Evolutionary conservation across 2,888 invertebrate species (phyloP), one percentile per base, ranked within the genome.

Genomic region (Drosophila demipolita): DNA sequence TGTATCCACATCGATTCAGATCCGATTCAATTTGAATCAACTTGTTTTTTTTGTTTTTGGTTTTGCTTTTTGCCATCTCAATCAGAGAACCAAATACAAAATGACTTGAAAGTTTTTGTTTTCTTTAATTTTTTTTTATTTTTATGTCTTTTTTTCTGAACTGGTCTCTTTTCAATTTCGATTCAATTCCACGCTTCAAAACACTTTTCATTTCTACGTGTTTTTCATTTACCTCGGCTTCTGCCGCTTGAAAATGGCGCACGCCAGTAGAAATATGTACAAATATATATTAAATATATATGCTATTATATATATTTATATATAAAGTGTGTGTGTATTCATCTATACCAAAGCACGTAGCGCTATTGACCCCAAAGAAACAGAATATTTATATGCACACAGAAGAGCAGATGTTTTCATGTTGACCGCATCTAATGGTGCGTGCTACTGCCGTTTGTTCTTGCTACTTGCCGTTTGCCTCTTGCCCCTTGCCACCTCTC

Each of bases 401-500:
- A 59, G 76, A 76, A 69, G 82, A 81, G 91, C 91, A 91, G 91
- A 91, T 91, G 91, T 91, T 91, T 91, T 83, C 75, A 71, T 78
- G 82, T 89, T 91, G 91, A 91, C 91, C 91, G 89, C 91, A 91
- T 91, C 91, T 91, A 92, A 91, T 91, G 91, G 91, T 90, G 91
- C 91, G 92, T 92, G 91, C 91, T 91, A 91, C 91, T 87, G 91
- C 80, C 80, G 76, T 83, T 79, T 85, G 81, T 67, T 80, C 71
- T 70, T 77, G 75, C 73, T 54, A 72, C 70, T 58, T 71, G 71
- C 80, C 59, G 9, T 52, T 63, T 78, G 64, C 57, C 57, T 29
- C 62, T 65, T 53, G 23, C 45, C 45, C 1, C 45, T 26, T 60
- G 53, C 32, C 71, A n/a, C 38, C 54, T 29, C 26, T 48, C 90